Conservation (phyloP, 2,113 vertebrate species). For the Archocentrus centrarchus region DNA sequence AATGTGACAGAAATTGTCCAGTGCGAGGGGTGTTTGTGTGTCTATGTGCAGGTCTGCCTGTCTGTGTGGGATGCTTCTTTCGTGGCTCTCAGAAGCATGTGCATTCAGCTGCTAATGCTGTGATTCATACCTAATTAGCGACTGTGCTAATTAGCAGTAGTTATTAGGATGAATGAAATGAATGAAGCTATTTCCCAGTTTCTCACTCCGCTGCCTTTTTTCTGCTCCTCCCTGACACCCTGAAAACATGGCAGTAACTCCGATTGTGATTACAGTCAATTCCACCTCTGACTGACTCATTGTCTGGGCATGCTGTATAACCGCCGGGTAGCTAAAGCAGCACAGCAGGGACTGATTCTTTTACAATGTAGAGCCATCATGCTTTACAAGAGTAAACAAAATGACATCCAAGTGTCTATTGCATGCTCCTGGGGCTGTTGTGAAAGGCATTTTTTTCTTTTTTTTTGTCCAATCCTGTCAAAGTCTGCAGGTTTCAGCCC, state of each 20-base stretch:
- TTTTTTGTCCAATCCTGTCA: not conserved
- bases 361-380: not conserved
- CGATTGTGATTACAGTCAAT: constrained; percentile 24
- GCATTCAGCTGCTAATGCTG: constrained; percentile 69
- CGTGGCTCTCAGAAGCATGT: constrained; percentile 57
- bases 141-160: constrained; percentile 76
- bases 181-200: constrained; percentile 47
- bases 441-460: not conserved
- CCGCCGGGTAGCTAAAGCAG: not conserved
- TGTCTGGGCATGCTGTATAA: constrained; percentile 15
- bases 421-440: not conserved
- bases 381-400: constrained; percentile 37
- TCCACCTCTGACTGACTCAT: constrained; percentile 25
- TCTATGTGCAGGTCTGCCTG: not conserved
- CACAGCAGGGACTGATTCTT: not conserved
- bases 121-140: constrained; percentile 82
- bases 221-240: constrained; percentile 16
- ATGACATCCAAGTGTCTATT: not conserved
- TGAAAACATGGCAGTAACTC: constrained; percentile 36
- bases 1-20: constrained; percentile 27
- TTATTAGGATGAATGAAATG: constrained; percentile 74
- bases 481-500: not conserved
- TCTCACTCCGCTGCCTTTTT: constrained; percentile 37
- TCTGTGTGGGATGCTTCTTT: constrained; percentile 44
- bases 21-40: constrained; percentile 11